Evolutionary conservation across 2,113 vertebrate genomes (phyloP), one percentile per base, ranked within the genome.

Genomic region (Solenodon paradoxus): DNA sequence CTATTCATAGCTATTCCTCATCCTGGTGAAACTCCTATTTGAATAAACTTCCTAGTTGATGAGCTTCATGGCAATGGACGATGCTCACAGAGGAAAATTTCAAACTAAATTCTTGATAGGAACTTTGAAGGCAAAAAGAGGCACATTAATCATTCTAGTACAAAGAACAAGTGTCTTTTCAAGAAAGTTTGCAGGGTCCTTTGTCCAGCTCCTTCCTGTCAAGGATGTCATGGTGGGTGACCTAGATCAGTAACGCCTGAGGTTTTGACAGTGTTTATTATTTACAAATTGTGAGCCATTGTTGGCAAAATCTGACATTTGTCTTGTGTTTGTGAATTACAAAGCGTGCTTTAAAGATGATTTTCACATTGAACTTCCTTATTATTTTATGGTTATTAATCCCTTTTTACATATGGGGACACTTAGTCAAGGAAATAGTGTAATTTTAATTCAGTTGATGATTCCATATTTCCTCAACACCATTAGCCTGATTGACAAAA

Each of bases 101-200:
- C 22, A 78, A 85, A 87, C 12, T 64, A 61, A 96, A 81, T 5
- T 66, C 24, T 57, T 64, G 59, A 35, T 51, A 81, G 28, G 24
- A 94, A 88, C 30, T 86, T 94, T 91, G 51, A 84, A 90, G 82
- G 47, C 32, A 75, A 80, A 87, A 64, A 53, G 49, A 45, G 24
- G 2, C 38, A 0, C 28, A 35, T 7, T 49, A 28, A 22, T 59
- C 53, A 49, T 38, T 91, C 20, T 51, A 77, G 42, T 51, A 80
- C 45, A 49, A 47, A 78, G 42, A 85, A 38, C 53, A 78, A 30
- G 9, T 30, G 3, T 32, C 7, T 63, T 85, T 93, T 80, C 32
- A 94, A 45, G 15, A 85, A 42, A 22, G 11, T 75, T 93, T 59
- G 5, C 7, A 64, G 9, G 53, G 9, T 9, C 38, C 59, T 28